Conservation (phyloP, 2,113 vertebrate genomes). For the Ictidomys tridecemlineatus region DNA sequence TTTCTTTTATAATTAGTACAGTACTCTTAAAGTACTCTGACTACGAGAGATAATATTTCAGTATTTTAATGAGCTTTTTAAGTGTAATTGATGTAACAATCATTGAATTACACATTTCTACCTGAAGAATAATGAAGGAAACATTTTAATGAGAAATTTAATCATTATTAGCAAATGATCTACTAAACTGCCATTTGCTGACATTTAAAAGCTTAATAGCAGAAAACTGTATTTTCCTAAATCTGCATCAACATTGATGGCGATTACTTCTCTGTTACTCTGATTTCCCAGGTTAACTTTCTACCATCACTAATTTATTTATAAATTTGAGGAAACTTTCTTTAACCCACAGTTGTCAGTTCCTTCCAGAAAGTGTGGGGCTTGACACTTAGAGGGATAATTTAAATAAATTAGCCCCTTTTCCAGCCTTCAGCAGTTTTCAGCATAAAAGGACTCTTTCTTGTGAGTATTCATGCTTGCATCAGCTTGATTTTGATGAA, state of each 20-base stretch:
- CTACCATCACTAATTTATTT: constrained; percentile 82
- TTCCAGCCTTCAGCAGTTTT: constrained; percentile 89
- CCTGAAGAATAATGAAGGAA: constrained; percentile 93
- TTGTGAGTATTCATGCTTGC: constrained; percentile 85
- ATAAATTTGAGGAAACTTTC: constrained; percentile 85
- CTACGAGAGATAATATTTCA: constrained; percentile 93
- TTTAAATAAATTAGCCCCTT: constrained; percentile 89
- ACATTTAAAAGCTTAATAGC: constrained; percentile 90
- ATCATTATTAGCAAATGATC: constrained; percentile 93
- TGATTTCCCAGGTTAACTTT: constrained; percentile 78
- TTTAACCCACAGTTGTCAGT: constrained; percentile 84
- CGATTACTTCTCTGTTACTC: constrained; percentile 75
- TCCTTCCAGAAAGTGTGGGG: constrained; percentile 84
- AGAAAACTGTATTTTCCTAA: constrained; percentile 85
- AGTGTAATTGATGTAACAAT: constrained; percentile 94
- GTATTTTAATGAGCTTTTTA: constrained; percentile 93
- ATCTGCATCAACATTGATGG: constrained; percentile 81
- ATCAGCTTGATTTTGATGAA: constrained; percentile 89
- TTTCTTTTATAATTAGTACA: constrained; percentile 93
- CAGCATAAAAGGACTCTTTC: constrained; percentile 85
- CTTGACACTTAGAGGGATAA: constrained; percentile 88
- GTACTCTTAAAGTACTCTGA: constrained; percentile 90
- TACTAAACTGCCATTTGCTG: constrained; percentile 91
- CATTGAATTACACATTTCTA: constrained; percentile 91
- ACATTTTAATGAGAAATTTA: constrained; percentile 93